Conservation (phyloP, 1,140 invertebrate species). For the Pseudomyrmex sp. region DNA sequence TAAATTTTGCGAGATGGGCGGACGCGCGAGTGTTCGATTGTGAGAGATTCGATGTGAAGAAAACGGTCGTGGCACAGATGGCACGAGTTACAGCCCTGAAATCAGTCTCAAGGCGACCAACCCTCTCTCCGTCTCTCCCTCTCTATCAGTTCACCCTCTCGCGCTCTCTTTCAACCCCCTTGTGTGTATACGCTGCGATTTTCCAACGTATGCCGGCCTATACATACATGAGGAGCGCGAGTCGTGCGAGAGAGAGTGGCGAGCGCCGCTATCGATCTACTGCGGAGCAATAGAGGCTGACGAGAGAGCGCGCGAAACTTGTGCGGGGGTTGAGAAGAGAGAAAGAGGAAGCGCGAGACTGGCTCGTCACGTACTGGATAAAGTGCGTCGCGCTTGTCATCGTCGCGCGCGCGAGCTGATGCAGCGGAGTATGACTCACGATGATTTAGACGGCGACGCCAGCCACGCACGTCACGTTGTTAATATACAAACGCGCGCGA, state of each 20-base stretch:
- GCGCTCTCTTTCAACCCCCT: constrained; percentile 65
- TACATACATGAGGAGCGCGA: constrained; percentile 68
- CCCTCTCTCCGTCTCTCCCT: constrained; percentile 17
- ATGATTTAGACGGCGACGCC: constrained; percentile 16
- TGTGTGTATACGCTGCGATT: constrained; percentile 71
- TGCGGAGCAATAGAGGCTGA: constrained; percentile 74
- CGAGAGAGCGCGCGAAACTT: constrained; percentile 66
- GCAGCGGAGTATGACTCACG: constrained; percentile 24
- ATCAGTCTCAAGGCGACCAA: constrained; percentile 63
- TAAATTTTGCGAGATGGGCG: not conserved
- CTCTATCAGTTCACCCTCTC: constrained; percentile 13
- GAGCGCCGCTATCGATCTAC: constrained; percentile 80
- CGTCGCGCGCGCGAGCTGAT: constrained; percentile 10
- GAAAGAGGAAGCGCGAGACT: constrained; percentile 63
- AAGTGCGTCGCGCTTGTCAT: constrained; percentile 21
- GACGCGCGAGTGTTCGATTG: not conserved
- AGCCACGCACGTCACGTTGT: not conserved
- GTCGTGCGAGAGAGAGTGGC: constrained; percentile 60
- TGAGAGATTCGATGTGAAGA: not conserved
- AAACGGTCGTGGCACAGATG: constrained; percentile 8
- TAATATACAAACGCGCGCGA: not conserved
- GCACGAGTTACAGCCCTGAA: constrained; percentile 63
- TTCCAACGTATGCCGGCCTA: constrained; percentile 71
- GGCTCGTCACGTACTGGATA: constrained; percentile 29
- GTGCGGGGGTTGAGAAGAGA: constrained; percentile 64